These are phyloP conservation scores for Gallinago undulata DNA, from an alignment of 2,113 vertebrate genomes.

Conservation along the genomic window DNA sequence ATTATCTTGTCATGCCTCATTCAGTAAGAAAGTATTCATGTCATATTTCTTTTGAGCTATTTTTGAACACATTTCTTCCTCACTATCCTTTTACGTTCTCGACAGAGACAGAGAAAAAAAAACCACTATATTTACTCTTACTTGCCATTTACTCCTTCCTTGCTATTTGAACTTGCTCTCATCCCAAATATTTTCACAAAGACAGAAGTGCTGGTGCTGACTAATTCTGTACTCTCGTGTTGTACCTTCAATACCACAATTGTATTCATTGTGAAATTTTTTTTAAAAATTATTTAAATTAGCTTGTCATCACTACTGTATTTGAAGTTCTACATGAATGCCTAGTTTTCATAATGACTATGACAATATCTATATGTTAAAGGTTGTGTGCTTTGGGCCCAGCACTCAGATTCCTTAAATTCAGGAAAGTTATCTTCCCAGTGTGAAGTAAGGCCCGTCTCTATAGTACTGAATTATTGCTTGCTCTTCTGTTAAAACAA, in stretches of 20 bases:
- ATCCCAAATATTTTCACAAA: not conserved
- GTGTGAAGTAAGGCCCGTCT: too few relatives aligned
- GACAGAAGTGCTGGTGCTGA: not conserved
- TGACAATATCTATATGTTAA: not conserved
- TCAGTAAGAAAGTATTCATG: not conserved
- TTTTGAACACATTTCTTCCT: not conserved
- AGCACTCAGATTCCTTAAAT: not conserved
- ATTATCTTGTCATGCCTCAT: not conserved
- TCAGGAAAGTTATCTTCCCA: too few relatives aligned
- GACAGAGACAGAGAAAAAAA: fast-evolving
- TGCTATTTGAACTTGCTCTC: not conserved
- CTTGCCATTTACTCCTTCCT: not conserved
- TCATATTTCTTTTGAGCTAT: not conserved
- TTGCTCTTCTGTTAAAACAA: not conserved
- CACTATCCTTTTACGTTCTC: not conserved
- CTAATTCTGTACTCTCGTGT: not conserved
- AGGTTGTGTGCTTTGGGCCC: not conserved
- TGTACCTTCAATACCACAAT: not conserved
- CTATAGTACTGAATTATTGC: not conserved
- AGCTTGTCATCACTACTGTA: not conserved
- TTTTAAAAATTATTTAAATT: not conserved
- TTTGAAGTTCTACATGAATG: not conserved
- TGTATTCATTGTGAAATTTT: not conserved
- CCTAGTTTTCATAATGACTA: not conserved
- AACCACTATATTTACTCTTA: not conserved